Base-by-base conservation (phyloP, 1,140 invertebrate species). In the Macrosteles quadrilineatus region DNA sequence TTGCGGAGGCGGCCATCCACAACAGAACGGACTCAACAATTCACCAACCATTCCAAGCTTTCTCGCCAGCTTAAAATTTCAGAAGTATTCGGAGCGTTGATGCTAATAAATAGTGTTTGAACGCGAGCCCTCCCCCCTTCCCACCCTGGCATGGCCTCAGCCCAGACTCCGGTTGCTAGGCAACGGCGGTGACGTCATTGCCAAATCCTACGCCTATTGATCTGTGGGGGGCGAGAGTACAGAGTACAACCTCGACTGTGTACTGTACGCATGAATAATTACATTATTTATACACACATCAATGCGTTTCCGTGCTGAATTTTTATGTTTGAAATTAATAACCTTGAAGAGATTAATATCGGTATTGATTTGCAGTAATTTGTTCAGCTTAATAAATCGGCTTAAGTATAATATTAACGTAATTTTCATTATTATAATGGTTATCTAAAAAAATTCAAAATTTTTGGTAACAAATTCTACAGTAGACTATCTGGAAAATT, bases 71-170 rank as follows among this genome's bases (percentile, higher is more conserved):
- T 50, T 50, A 50, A 50, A 50, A 50, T 50, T 50, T 50, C 47
- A 50, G 21, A 50, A 50, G 47, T 50, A 50, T 50, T 50, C 47
- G 47, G 47, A 50, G 21, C 47, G 47, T 19, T 50, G 47, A 50
- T 50, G 47, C 47, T 50, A 50, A 50, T 50, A 50, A 50, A 50
- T 50, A 50, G 47, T 50, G 47, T 50, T 50, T 50, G 47, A 50
- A n/a, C 4, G 47, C 4, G 6, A 3, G 6, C 21, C 14, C n/a
- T 4, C 14, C 14, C 47, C 14, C 14, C 14, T 4, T 17, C 14
- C 21, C 14, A 21, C 3, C 14, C 3, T 17, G 47, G n/a, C 47
- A 3, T 4, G n/a, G 47, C 14, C 47, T 4, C 4, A 19, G 47
- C 47, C 21, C 47, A 50, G 47, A 4, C 47, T 50, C 47, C n/a